These are phyloP conservation scores for Branchinecta lindahli DNA, from an alignment of 1,140 invertebrate species.

Conservation along the genomic window DNA sequence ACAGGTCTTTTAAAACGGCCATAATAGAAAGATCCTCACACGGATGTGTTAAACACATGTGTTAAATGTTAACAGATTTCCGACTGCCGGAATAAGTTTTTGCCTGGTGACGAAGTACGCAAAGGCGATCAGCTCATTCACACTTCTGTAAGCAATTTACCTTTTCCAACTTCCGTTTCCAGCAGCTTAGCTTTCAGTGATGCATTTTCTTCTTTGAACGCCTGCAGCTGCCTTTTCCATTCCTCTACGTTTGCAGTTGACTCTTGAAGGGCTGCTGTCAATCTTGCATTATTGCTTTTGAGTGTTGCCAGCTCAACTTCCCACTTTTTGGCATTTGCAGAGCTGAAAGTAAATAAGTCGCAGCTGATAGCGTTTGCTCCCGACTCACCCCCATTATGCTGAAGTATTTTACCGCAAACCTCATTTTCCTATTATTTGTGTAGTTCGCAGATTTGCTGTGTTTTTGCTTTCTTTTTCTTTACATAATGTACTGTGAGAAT, in stretches of 20 bases:
- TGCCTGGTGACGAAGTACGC: too few species aligned
- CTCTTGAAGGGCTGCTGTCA: constrained; percentile 90
- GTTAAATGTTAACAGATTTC: too few species aligned
- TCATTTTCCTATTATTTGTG: constrained; percentile 1
- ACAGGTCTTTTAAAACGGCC: too few species aligned
- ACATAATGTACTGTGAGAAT: too few species aligned
- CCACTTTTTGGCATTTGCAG: constrained; percentile 95
- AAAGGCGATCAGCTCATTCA: too few species aligned
- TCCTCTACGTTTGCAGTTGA: constrained; percentile 94
- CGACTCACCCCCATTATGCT: constrained; percentile 7
- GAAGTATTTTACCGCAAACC: too few species aligned
- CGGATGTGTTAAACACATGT: too few species aligned
- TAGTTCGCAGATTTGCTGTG: background rate
- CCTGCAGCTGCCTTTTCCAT: constrained; percentile 91
- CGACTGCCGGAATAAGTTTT: too few species aligned
- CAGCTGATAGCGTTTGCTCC: too few species aligned
- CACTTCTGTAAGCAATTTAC: constrained; percentile 24
- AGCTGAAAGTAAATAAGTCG: constrained; percentile 41
- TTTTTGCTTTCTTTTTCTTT: constrained; percentile 16
- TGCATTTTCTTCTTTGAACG: constrained; percentile 88
- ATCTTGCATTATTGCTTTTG: constrained; percentile 85
- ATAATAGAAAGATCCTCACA: too few species aligned
- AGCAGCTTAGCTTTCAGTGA: constrained; percentile 61
- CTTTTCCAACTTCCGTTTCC: constrained; percentile 53
- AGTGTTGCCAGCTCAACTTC: constrained; percentile 88